Base-by-base conservation (phyloP, 2,797 vertebrate species). In the Cynodonichthys magdalenae region DNA sequence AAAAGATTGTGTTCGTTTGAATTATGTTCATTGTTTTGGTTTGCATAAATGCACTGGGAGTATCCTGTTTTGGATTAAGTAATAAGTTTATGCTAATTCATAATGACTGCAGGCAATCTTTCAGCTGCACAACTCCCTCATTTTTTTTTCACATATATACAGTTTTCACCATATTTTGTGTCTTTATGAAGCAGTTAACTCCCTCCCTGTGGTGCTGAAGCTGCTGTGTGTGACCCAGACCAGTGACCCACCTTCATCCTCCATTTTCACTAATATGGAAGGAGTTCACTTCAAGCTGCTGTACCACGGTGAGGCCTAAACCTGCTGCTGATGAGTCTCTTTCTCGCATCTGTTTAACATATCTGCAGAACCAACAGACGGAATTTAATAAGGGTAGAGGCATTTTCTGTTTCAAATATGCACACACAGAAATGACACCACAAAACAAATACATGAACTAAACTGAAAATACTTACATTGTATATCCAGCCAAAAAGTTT, bases 201-300 rank as follows among this genome's bases (percentile, higher is more conserved):
- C 90, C 0, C 85, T 92, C 61, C 86, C 90, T 69, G 76, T 94
- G 88, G 67, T 93, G 77, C 90, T 99, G 90, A 94, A 80, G 83
- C 92, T 98, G 55, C 92, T 98, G 36, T 95, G 94, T 80, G 71
- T 94, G 68, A 89, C 92, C 15, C 95, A 96, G 77, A 82, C 92
- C 76, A 88, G 91, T 49, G 91, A 80, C 46, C 79, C 84, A 6
- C 66, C 88, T 9, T 82, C 78, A 20, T 63, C 75, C 11, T 54
- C 70, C 44, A 77, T 63, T 53, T 67, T 86, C 49, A 83, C 75
- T 50, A 92, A 95, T 46, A 88, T 95, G 92, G 95, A 96, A 61
- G 94, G 91, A 80, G 91, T 91, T 55, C 93, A 96, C 84, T 94
- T 97, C 88, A 98, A 94, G 83, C 92, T 99, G 54, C 93, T 99